These are phyloP conservation scores for Odontomachus brunneus DNA, from an alignment of 1,140 invertebrate species.

Conservation along the genomic window DNA sequence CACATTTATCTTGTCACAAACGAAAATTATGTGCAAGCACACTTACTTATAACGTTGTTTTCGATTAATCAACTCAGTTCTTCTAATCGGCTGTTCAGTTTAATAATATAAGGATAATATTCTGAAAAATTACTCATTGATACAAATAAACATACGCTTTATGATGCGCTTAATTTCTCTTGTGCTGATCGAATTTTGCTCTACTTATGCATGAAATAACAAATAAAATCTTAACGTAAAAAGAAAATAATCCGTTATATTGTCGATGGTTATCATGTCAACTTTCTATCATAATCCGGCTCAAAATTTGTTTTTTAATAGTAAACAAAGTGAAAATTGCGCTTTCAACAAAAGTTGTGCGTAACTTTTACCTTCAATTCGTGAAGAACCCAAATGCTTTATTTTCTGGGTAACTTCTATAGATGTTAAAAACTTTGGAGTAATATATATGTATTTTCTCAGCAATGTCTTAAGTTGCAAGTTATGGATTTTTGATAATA, in stretches of 20 bases:
- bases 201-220: neutral
- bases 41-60: neutral
- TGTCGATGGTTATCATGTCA: neutral
- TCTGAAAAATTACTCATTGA: neutral
- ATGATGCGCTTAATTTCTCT: too few relatives aligned
- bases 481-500: too few relatives aligned
- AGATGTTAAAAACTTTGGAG: too few relatives aligned
- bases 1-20: neutral
- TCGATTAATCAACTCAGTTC: neutral
- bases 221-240: neutral
- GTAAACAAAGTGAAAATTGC: too few relatives aligned
- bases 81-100: conserved; percentile 4
- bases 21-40: neutral
- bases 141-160: neutral
- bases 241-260: neutral
- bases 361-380: too few relatives aligned
- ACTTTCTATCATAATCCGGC: neutral
- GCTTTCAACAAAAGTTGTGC: too few relatives aligned
- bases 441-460: too few relatives aligned
- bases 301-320: too few relatives aligned
- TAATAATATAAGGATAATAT: neutral
- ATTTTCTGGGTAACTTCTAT: too few relatives aligned
- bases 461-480: too few relatives aligned
- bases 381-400: too few relatives aligned
- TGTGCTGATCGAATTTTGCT: neutral